Evolutionary conservation across 2,113 vertebrate genomes (phyloP).

Genomic region (Cyanocitta stelleri): DNA sequence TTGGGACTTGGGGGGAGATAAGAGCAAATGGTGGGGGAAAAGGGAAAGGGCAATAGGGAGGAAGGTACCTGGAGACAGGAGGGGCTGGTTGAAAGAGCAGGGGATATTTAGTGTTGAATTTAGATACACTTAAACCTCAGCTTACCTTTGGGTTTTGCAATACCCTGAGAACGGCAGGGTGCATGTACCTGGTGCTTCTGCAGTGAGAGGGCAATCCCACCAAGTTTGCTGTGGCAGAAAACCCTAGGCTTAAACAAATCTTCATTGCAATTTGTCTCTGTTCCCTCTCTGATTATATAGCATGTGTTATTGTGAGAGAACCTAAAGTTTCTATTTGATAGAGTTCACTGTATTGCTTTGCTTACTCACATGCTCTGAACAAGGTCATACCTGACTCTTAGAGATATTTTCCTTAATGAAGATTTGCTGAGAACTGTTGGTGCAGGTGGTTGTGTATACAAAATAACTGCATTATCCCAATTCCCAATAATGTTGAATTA

Average conservation of each 20-base stretch:
- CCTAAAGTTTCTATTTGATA: background rate
- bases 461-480: background rate
- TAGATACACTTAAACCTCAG: background rate
- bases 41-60: background rate
- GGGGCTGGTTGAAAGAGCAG: background rate
- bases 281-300: background rate
- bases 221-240: background rate
- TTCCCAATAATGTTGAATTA: background rate
- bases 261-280: background rate
- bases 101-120: background rate
- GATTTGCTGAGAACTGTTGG: background rate
- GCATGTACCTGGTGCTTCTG: background rate
- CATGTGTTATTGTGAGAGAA: background rate
- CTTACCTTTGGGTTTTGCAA: background rate
- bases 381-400: background rate
- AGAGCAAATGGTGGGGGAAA: background rate
- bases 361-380: background rate
- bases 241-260: background rate
- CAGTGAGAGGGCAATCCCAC: background rate
- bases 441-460: background rate
- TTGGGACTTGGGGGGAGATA: background rate
- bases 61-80: background rate
- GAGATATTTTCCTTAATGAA: background rate
- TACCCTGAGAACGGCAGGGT: background rate
- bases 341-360: background rate